Evolutionary conservation across 1,140 invertebrate genomes (phyloP), one percentile per base, ranked within the genome.

Genomic region (Zophobas atratus): DNA sequence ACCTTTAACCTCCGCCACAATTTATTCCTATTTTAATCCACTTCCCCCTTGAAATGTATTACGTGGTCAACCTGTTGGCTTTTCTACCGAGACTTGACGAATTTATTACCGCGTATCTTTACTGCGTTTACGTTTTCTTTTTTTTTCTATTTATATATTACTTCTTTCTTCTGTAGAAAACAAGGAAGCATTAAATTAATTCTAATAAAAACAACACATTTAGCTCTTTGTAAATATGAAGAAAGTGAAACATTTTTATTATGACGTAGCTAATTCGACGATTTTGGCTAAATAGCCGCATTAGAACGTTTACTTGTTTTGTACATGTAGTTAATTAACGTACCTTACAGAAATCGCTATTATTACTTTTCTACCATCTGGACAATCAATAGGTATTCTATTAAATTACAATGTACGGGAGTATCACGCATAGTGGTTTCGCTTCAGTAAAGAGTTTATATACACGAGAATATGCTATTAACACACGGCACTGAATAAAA

Each of bases 401-500:
- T 46, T 4, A 46, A 46, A 46, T 51, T 51, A 20, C 49, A 20
- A 2, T 51, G 49, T 5, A 20, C 20, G 20, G 20, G 20, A 20
- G 6, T 46, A 46, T 46, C 49, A 51, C 20, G 49, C 4, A 51
- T 51, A 51, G 4, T 6, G 4, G 49, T 51, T 51, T 51, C 49
- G 49, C 49, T 51, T 51, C 49, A 51, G 49, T 51, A 51, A 51
- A 51, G 20, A 51, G n/a, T 4, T 51, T 51, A 6, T 6, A 20
- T 51, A 6, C 49, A 51, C n/a, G 49, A 20, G 4, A 51, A 20
- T 20, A 51, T 51, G n/a, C n/a, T 51, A 51, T 51, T 51, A 51
- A 51, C n/a, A 46, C 43, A 51, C n/a, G 49, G n/a, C n/a, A 51
- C 20, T 51, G 49, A 51, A 51, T 51, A 51, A 51, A 51, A 51